Base-by-base conservation (phyloP, 1,140 invertebrate genomes). In the Cheumatopsyche charites region DNA sequence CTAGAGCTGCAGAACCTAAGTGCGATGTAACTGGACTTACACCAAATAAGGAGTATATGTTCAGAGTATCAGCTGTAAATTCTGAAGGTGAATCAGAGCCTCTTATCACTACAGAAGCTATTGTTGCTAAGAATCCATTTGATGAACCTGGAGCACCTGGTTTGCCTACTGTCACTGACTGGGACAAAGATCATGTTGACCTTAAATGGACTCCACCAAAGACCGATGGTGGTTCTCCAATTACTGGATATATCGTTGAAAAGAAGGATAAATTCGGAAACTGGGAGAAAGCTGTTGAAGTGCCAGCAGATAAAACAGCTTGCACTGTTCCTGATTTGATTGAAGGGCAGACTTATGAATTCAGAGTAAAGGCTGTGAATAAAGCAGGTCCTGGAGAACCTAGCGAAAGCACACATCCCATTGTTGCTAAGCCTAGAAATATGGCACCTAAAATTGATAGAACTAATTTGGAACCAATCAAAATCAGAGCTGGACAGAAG, bases 101-200 rank as follows among this genome's bases (percentile, higher is more conserved):
- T 15, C 84, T 99, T n/a, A 89, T 90, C 74, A 91, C 94, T 0
- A 91, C 94, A 36, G 87, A 92, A 79, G 85, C 92, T 12, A 95
- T 99, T 61, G 84, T 94, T 78, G 96, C 97, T 17, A 98, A 98
- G 86, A 97, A 98, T 92, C 96, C 96, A 70, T 99, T 92, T 79
- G 94, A 97, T 79, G 93, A 97, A 82, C 97, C 98, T 71, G 94
- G 94, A 26, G 94, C 95, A 77, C 97, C 95, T 12, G 92, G 92
- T 68, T 91, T 96, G 77, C 88, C 98, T 6, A 90, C 92, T 79
- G 92, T 97, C 25, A 92, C 93, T 0, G 97, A 99, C 80, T 99
- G 95, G 94, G 95, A 98, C 83, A 96, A 95, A 77, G 94, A 98
- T 79, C 93, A 95, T 78, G 94, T 97, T 61, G 94, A 95, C 80